These are phyloP conservation scores for Siniperca chuatsi DNA, from an alignment of 2,113 vertebrate species.

Conservation along the genomic window DNA sequence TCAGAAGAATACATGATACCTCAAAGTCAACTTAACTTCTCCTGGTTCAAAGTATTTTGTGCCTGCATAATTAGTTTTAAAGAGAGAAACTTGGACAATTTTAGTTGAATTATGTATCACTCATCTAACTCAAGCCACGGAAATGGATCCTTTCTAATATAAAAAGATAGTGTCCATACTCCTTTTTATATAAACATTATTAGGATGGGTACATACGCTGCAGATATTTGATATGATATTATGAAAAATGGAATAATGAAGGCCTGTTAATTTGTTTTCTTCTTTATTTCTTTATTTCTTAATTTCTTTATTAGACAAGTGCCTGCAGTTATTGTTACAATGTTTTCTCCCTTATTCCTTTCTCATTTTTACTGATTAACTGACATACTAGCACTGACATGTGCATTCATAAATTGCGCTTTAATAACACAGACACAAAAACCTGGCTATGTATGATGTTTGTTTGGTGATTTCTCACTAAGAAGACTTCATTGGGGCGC, in stretches of 20 bases:
- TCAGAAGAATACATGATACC: constrained; percentile 51
- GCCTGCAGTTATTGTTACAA: constrained; percentile 5
- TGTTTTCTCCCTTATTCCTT: not conserved
- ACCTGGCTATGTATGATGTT: not conserved
- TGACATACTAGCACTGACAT: not conserved
- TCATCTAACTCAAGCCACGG: not conserved
- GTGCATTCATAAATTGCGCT: not conserved
- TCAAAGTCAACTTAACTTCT: constrained; percentile 50
- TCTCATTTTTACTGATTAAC: constrained; percentile 8
- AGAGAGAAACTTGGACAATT: not conserved
- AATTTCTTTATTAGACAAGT: constrained; percentile 12
- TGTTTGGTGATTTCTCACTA: constrained; percentile 25
- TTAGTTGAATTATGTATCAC: constrained; percentile 26
- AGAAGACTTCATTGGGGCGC: constrained; percentile 16
- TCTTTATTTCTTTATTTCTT: constrained; percentile 5
- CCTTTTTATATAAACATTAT: constrained; percentile 8
- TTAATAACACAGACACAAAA: not conserved
- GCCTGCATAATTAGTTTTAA: constrained; percentile 33
- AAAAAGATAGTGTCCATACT: not conserved
- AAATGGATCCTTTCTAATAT: not conserved
- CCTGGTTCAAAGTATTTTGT: constrained; percentile 23
- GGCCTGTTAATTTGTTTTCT: not conserved
- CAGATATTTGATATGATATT: constrained; percentile 21
- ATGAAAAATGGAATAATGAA: constrained; percentile 22
- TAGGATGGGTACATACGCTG: constrained; percentile 8